phyloP scores from a whole-genome alignment of 2,797 vertebrate genomes.

The Borostomias antarcticus region DNA sequence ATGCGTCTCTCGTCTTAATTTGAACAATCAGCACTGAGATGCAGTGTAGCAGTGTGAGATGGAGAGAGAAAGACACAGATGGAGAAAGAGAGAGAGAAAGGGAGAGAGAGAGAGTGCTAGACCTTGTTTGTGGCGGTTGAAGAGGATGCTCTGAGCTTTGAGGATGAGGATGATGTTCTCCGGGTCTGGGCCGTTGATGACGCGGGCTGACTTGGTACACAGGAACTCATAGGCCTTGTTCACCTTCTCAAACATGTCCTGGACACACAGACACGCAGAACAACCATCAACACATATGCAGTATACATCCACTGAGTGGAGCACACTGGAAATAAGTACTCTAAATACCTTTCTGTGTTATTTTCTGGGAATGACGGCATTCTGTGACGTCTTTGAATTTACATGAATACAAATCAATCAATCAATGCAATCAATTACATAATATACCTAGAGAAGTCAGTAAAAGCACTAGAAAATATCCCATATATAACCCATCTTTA shows the following conservation, averaged over 20 bases:
- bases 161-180: slow-evolving; percentile 99
- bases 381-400: no score
- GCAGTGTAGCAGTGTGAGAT: no score
- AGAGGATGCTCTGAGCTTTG: slow-evolving; percentile 97
- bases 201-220: slow-evolving; percentile 90
- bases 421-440: no score
- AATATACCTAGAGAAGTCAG: no score
- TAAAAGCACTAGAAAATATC: no score
- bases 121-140: slow-evolving; percentile 96
- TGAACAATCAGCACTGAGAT: no score
- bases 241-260: slow-evolving; percentile 98
- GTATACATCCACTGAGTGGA: background rate
- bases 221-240: slow-evolving; percentile 99
- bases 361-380: no score
- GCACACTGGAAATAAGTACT: background rate
- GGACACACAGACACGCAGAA: slow-evolving; percentile 23
- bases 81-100: background rate
- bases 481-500: no score
- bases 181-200: slow-evolving; percentile 93
- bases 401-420: no score
- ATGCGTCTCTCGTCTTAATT: no score
- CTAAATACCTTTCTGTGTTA: no score
- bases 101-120: background rate
- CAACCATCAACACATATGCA: no score
- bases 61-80: background rate